Evolutionary conservation across 2,797 vertebrate species (phyloP), one percentile per base, ranked within the genome.

Genomic region (Siniperca scherzeri): DNA sequence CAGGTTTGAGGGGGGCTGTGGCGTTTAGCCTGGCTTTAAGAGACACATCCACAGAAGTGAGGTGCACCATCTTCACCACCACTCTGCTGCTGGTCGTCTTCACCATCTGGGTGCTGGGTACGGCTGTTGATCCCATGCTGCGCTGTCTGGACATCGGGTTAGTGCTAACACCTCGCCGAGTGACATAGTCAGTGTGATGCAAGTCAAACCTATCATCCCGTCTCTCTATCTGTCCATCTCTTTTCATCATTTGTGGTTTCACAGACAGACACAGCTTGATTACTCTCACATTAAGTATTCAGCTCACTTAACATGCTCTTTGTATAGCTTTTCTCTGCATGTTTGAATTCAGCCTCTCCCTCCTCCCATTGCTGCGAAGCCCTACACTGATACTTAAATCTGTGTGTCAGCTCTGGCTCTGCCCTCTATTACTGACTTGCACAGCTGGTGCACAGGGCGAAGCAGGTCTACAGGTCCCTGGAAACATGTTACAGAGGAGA

Each of bases 1-100:
- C 72, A 97, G 97, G 97, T 85, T 87, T 97, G 65, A 95, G 96
- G 16, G 97, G 97, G 1, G 96, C 95, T 0, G 95, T 98, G 12
- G 96, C 96, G 0, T 97, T 97, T 42, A 97, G 96, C 25, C 78
- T 97, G 88, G 97, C 96, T 7, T 93, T 96, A 27, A 93, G 62
- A 80, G 91, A 97, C 84, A 96, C 94, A 0, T 92, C 74, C 42
- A 94, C 95, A 0, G 94, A 96, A 53, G 94, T 92, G 50, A 93
- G 91, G 10, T 93, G 94, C 84, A 94, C 95, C 93, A 95, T 97
- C 95, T 91, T 98, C 70, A 97, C 91, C 86, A 97, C 97, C 57
- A 94, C 96, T 0, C 93, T 97, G 77, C 93, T 97, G 57, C 86
- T 97, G 0, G 95, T 97, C 16, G 91, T 95, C 87, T 95, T 96